Conservation (phyloP, 2,797 vertebrate species). For the Aeoliscus strigatus region DNA sequence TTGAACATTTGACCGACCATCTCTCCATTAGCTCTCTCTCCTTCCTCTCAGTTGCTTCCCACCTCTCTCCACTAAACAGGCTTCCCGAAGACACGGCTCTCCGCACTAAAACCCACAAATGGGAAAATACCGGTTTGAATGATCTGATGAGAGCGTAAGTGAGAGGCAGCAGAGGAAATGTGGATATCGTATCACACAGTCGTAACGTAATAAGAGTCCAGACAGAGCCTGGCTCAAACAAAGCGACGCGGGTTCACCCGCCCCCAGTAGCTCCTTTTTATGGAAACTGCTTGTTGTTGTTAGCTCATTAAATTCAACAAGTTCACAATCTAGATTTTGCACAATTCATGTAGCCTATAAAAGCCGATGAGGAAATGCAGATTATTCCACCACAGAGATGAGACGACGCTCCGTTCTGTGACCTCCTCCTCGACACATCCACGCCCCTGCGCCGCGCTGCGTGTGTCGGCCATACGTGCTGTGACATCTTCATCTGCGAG, state of each 20-base stretch:
- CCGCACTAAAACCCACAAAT: constrained; percentile 49
- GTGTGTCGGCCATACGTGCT: too few relatives aligned
- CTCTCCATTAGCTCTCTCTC: constrained; percentile 41
- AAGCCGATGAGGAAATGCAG: too few relatives aligned
- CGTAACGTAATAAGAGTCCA: constrained; percentile 38
- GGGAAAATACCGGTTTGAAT: constrained; percentile 54
- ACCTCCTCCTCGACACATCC: too few relatives aligned
- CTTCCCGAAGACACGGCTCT: constrained; percentile 42
- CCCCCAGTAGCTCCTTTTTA: too few relatives aligned
- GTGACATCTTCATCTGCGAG: too few relatives aligned
- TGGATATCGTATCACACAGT: constrained; percentile 41
- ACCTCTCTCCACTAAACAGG: constrained; percentile 37
- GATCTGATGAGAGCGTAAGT: constrained; percentile 50
- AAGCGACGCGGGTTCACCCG: constrained; percentile 55
- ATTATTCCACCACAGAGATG: too few relatives aligned
- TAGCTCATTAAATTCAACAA: too few relatives aligned
- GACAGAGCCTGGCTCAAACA: constrained; percentile 39
- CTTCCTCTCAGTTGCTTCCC: constrained; percentile 28
- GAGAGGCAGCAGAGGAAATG: constrained; percentile 36
- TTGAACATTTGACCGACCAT: constrained; percentile 53
- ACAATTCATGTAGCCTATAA: too few relatives aligned
- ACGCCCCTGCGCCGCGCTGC: too few relatives aligned
- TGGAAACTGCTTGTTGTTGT: too few relatives aligned
- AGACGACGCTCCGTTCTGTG: too few relatives aligned
- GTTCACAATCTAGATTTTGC: too few relatives aligned